A percentile compares a stretch with the other conserved stretches of the same genome.
These are phyloP conservation scores for Apeira syringaria DNA, from an alignment of 2,888 invertebrate genomes.

Conservation along the genomic window DNA sequence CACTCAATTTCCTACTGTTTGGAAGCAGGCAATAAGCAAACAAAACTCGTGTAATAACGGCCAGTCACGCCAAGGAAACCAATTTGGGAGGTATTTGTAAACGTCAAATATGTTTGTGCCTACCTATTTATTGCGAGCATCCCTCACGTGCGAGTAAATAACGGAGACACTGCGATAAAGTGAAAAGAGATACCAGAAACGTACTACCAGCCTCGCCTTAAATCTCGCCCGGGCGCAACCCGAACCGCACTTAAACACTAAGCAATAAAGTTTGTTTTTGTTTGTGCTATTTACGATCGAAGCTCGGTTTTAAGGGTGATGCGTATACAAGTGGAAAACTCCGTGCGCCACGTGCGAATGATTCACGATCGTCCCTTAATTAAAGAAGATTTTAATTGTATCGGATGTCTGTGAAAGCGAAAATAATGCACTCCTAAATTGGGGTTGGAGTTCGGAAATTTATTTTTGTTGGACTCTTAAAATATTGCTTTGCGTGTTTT, in stretches of 20 bases:
- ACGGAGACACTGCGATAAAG: conserved; percentile 80
- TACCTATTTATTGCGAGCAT: conserved; percentile 81
- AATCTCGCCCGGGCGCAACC: conserved; percentile 40
- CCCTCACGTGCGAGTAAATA: conserved; percentile 82
- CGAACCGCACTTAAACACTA: conserved; percentile 48
- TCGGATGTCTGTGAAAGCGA: conserved; percentile 83
- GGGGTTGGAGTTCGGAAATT: conserved; percentile 75
- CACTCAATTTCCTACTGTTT: conserved; percentile 44
- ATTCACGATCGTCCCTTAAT: conserved; percentile 83
- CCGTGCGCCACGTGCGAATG: conserved; percentile 84
- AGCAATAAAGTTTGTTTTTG: conserved; percentile 54
- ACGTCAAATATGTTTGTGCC: conserved; percentile 81
- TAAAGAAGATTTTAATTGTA: conserved; percentile 85
- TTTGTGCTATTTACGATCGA: conserved; percentile 40
- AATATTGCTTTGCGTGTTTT: conserved; percentile 74
- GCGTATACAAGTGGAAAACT: conserved; percentile 79
- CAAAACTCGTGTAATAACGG: conserved; percentile 72
- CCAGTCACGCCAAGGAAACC: conserved; percentile 77
- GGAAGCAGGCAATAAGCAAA: conserved; percentile 65
- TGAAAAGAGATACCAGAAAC: conserved; percentile 79
- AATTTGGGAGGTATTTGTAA: conserved; percentile 80
- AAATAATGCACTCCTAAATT: conserved; percentile 83
- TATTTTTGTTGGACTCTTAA: conserved; percentile 66
- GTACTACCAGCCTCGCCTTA: conserved; percentile 57
- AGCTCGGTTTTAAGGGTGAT: conserved; percentile 55